These are phyloP conservation scores for Caenorhabditis doughertyi DNA, from an alignment of 2,888 invertebrate species.

Conservation along the genomic window DNA sequence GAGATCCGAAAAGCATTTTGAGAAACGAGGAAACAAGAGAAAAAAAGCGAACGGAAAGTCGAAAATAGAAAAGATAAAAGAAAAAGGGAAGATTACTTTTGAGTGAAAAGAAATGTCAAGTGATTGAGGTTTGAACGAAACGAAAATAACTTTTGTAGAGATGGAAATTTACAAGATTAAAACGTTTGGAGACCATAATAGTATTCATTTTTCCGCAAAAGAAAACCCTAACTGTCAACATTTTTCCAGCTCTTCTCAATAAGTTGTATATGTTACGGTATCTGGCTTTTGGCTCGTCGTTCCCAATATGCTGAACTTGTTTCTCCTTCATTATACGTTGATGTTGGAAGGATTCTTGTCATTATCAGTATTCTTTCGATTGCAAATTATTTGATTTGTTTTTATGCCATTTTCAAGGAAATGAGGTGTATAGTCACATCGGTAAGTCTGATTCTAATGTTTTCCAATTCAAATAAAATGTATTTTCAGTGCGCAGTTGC, in stretches of 20 bases:
- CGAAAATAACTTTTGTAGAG: background rate
- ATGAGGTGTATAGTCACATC: slow-evolving; percentile 81
- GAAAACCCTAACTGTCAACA: too few relatives aligned
- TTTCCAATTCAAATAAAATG: background rate
- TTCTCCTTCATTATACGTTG: slow-evolving; percentile 81
- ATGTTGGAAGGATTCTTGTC: slow-evolving; percentile 76
- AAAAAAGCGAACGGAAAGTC: slow-evolving; percentile 28
- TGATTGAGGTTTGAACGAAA: slow-evolving; percentile 29
- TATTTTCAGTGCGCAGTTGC: slow-evolving; percentile 79
- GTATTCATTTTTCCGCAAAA: background rate
- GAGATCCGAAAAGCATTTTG: slow-evolving; percentile 5
- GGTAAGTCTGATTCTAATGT: slow-evolving; percentile 61
- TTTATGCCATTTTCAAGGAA: slow-evolving; percentile 77
- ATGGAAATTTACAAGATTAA: too few relatives aligned
- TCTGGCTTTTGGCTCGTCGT: slow-evolving; percentile 78
- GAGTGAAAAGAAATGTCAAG: slow-evolving; percentile 9
- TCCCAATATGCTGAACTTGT: slow-evolving; percentile 81
- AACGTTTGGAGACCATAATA: background rate
- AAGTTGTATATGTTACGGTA: slow-evolving; percentile 77
- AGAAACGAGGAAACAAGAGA: slow-evolving; percentile 1
- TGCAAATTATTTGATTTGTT: slow-evolving; percentile 74
- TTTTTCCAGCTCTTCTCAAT: slow-evolving; percentile 77
- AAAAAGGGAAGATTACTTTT: background rate
- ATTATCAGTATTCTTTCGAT: slow-evolving; percentile 71
- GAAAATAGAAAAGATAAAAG: slow-evolving; percentile 29